A percentile compares a stretch with the other conserved stretches of the same genome.
Evolutionary conservation across 1,140 invertebrate genomes (phyloP).

Genomic region (Oreohelix idahoensis): DNA sequence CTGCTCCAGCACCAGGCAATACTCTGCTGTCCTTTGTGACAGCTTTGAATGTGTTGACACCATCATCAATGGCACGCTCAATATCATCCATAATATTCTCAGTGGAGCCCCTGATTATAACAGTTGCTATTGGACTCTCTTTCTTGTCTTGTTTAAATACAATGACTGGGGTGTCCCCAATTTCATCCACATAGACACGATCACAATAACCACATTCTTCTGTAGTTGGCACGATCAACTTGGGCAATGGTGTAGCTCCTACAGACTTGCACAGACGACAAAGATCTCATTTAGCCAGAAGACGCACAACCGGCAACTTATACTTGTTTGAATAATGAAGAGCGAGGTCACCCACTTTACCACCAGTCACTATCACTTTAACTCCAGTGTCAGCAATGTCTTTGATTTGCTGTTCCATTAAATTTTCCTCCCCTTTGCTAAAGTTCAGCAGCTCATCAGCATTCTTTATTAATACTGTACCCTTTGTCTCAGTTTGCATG

Average conservation of each 20-base stretch:
- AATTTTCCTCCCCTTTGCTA: conserved; percentile 92
- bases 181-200: conserved; percentile 91
- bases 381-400: conserved; percentile 91
- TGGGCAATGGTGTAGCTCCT: conserved; percentile 86
- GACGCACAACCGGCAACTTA: conserved; percentile 94
- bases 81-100: conserved; percentile 99
- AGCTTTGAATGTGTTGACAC: conserved; percentile 97
- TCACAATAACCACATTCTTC: conserved; percentile 96
- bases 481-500: conserved; percentile 99
- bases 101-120: conserved; percentile 95
- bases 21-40: conserved; percentile 85
- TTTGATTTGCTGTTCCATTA: conserved; percentile 94
- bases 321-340: conserved; percentile 98
- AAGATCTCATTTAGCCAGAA: conserved; percentile 97
- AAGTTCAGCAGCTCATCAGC: conserved; percentile 96
- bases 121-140: conserved; percentile 91
- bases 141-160: conserved; percentile 84
- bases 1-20: conserved; percentile 93
- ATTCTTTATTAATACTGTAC: conserved; percentile 96
- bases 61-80: conserved; percentile 98
- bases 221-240: conserved; percentile 84
- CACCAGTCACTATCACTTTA: conserved; percentile 94
- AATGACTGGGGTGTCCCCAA: conserved; percentile 94
- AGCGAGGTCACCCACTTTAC: conserved; percentile 98
- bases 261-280: conserved; percentile 93